Evolutionary conservation across 2,888 invertebrate species (phyloP), one percentile per base, ranked within the genome.

Genomic region (Sphinx pinastri): DNA sequence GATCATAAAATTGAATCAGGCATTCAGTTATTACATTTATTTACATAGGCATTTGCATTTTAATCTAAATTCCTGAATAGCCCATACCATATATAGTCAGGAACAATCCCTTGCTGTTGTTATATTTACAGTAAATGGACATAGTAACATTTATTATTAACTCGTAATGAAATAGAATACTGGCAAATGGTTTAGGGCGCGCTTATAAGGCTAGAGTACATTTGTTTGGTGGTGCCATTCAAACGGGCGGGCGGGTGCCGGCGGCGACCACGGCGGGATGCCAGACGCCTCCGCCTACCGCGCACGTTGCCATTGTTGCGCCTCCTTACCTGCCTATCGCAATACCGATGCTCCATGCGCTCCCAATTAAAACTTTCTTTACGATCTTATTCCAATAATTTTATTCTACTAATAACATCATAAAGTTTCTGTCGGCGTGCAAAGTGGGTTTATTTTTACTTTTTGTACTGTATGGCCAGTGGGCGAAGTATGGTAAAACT

Each of bases 321-420:
- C 14, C 31, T 54, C 63, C 54, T 47, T 54, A 55, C 58, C 49
- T 14, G 59, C 79, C 76, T 81, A 81, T 79, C 78, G 76, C 81
- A 76, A 2, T 63, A 63, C 63, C 49, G 63, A 49, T 63, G 13
- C 19, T 19, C 49, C 49, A 49, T 82, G 79, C 81, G 85, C 85
- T 84, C 82, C 84, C 89, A 91, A 91, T 91, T 89, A 90, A 89
- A 89, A 85, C 82, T 77, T 83, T 84, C 84, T 88, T 89, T 90
- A 88, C 82, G 85, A 86, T 83, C 74, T 75, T 47, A 63, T 19
- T 16, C 13, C 7, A 47, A 47, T 63, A 49, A 19, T 49, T 49
- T 49, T 19, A 49, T 63, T 19, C 63, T 47, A 25, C 3, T 38
- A 49, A 60, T 60, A 47, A 25, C 19, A 58, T 38, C 38, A 5